These are phyloP conservation scores for Apeltes quadracus DNA, from an alignment of 2,113 vertebrate genomes.

Conservation along the genomic window DNA sequence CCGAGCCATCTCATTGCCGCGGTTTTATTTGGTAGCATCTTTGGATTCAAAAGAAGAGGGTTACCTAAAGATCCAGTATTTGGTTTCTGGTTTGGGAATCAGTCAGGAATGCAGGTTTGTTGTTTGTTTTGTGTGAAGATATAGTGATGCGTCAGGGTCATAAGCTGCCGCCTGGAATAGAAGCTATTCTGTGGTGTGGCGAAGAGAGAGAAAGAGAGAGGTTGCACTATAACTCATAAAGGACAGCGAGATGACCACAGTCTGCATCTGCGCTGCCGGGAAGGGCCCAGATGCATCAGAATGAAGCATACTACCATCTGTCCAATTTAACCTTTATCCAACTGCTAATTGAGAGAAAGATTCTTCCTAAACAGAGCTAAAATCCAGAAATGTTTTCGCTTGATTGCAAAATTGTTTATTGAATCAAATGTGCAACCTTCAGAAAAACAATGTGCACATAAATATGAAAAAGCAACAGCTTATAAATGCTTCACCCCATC, in stretches of 20 bases:
- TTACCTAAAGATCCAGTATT: neutral
- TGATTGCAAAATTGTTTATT: constrained; percentile 80
- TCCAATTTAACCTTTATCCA: neutral
- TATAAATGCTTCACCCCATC: constrained; percentile 53
- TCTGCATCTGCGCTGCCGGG: constrained; percentile 36
- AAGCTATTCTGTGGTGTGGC: constrained; percentile 61
- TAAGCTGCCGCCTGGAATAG: constrained; percentile 70
- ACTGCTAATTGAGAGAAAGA: neutral
- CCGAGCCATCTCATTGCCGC: neutral
- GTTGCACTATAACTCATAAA: constrained; percentile 46
- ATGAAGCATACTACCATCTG: constrained; percentile 17
- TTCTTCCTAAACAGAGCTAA: neutral
- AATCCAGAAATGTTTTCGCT: constrained; percentile 13
- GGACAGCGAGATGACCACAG: constrained; percentile 45
- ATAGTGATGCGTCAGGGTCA: constrained; percentile 70
- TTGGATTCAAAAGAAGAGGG: neutral
- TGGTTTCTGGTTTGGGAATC: constrained; percentile 35
- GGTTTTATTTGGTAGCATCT: constrained; percentile 4
- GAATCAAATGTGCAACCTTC: no score
- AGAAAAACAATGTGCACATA: constrained; percentile 54
- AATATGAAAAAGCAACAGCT: constrained; percentile 59
- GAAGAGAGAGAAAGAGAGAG: constrained; percentile 40
- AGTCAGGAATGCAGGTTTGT: constrained; percentile 49
- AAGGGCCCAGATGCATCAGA: constrained; percentile 24
- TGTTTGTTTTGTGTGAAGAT: constrained; percentile 65